A percentile compares a stretch with the other conserved stretches of the same genome.
phyloP scores from a whole-genome alignment of 23 tunicate genomes.

The Ciona savignyi region DNA sequence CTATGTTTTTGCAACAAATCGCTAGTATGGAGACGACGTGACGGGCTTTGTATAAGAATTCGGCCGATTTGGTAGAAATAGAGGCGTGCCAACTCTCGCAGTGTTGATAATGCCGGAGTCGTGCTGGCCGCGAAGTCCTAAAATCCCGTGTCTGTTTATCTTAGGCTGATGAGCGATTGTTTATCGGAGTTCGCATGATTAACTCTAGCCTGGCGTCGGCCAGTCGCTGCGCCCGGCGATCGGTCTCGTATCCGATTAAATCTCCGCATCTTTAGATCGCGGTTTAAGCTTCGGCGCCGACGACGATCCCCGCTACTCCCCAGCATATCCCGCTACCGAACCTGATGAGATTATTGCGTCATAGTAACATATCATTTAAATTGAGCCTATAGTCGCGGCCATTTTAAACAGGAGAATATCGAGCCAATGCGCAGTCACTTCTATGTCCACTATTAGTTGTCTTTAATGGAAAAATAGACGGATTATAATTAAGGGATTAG shows the following conservation, averaged over 20 bases:
- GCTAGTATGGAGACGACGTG: background rate
- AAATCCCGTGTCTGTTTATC: background rate
- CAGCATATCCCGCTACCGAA: background rate
- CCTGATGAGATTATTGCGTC: background rate
- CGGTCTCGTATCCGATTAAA: background rate
- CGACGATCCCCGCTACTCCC: background rate
- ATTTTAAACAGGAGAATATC: background rate
- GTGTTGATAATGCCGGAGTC: background rate
- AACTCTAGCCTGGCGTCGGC: constrained; percentile 2
- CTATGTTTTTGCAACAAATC: background rate
- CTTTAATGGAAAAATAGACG: background rate
- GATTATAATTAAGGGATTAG: background rate
- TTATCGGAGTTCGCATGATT: background rate
- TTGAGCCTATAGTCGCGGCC: background rate
- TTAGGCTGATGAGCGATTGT: background rate
- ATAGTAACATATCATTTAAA: background rate
- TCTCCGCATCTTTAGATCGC: constrained; percentile 1
- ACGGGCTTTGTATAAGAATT: background rate
- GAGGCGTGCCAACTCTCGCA: background rate
- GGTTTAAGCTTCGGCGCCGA: background rate
- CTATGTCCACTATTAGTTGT: background rate
- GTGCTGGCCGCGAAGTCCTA: background rate
- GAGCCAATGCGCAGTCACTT: too few relatives aligned
- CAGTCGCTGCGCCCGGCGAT: background rate
- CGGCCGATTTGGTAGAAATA: too few relatives aligned